Evolutionary conservation across 2,113 vertebrate genomes (phyloP).

Genomic region (Nematolebias whitei): DNA sequence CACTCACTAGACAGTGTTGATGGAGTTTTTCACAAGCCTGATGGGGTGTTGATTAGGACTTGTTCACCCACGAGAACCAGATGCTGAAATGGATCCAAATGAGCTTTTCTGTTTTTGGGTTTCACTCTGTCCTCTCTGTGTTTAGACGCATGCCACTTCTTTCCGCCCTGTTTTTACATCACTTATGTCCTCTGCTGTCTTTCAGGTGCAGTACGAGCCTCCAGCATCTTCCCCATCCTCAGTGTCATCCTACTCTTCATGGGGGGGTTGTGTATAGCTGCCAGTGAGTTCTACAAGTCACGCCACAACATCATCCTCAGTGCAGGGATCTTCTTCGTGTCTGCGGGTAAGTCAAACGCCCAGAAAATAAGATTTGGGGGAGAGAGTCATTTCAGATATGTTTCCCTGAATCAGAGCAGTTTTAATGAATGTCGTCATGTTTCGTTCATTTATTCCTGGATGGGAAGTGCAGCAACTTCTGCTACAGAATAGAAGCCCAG

Average conservation of each 20-base stretch:
- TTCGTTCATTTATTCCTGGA: too few species aligned
- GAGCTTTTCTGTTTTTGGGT: constrained; percentile 30
- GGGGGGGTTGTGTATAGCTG: constrained; percentile 98
- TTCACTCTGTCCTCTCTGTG: constrained; percentile 1
- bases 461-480: too few species aligned
- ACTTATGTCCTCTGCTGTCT: constrained; percentile 14
- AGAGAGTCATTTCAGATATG: fast-evolving
- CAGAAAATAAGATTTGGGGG: neutral
- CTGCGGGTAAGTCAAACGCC: constrained; percentile 86
- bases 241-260: constrained; percentile 99
- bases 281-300: constrained; percentile 99
- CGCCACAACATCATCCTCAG: constrained; percentile 99
- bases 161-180: too few species aligned
- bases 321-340: constrained; percentile 97
- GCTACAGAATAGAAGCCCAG: too few species aligned
- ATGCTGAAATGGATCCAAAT: constrained; percentile 66
- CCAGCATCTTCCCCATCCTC: constrained; percentile 99
- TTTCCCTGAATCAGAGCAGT: neutral
- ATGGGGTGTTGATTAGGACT: constrained; percentile 73
- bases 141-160: neutral
- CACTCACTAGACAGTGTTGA: constrained; percentile 67
- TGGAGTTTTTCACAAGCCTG: constrained; percentile 74
- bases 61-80: constrained; percentile 57
- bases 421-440: too few species aligned
- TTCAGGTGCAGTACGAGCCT: constrained; percentile 96